Evolutionary conservation across 2,113 vertebrate genomes (phyloP).

Genomic region (Austrofundulus limnaeus): DNA sequence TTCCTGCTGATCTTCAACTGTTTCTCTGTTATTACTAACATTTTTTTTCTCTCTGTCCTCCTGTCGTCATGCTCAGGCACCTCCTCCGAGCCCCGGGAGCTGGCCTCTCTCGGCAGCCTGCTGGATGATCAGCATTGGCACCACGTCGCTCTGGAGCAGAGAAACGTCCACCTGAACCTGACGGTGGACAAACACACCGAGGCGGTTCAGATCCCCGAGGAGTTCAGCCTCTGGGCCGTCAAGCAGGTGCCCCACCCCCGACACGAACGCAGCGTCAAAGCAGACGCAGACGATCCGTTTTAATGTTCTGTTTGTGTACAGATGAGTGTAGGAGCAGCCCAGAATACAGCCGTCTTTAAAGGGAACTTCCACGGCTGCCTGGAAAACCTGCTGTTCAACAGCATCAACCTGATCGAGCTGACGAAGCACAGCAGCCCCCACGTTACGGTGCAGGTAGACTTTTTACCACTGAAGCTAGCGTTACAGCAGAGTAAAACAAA

Average conservation of each 20-base stretch:
- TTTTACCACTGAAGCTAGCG: not conserved
- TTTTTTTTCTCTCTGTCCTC: not conserved
- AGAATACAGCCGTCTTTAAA: slow-evolving; percentile 64
- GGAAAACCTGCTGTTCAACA: slow-evolving; percentile 90
- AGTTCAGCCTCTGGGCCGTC: slow-evolving; percentile 82
- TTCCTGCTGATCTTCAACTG: not conserved
- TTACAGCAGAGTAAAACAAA: too few species aligned
- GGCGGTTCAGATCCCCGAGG: slow-evolving; percentile 81
- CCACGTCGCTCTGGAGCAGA: slow-evolving; percentile 81
- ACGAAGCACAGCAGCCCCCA: slow-evolving; percentile 75
- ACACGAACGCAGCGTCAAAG: not conserved
- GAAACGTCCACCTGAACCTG: slow-evolving; percentile 86
- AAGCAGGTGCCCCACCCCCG: slow-evolving; percentile 82
- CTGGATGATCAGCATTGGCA: slow-evolving; percentile 98
- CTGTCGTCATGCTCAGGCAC: slow-evolving; percentile 73
- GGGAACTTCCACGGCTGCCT: slow-evolving; percentile 90
- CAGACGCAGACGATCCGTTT: fast-evolving
- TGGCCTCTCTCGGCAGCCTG: slow-evolving; percentile 86
- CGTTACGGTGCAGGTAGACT: slow-evolving; percentile 79
- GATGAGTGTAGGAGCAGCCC: slow-evolving; percentile 88
- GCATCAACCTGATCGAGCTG: slow-evolving; percentile 83
- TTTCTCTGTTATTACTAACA: not conserved
- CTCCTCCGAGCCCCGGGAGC: slow-evolving; percentile 63
- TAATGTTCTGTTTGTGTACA: slow-evolving; percentile 49
- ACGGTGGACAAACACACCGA: slow-evolving; percentile 89